phyloP scores from a whole-genome alignment of 2,113 vertebrate species.

The Enhydra lutris region DNA sequence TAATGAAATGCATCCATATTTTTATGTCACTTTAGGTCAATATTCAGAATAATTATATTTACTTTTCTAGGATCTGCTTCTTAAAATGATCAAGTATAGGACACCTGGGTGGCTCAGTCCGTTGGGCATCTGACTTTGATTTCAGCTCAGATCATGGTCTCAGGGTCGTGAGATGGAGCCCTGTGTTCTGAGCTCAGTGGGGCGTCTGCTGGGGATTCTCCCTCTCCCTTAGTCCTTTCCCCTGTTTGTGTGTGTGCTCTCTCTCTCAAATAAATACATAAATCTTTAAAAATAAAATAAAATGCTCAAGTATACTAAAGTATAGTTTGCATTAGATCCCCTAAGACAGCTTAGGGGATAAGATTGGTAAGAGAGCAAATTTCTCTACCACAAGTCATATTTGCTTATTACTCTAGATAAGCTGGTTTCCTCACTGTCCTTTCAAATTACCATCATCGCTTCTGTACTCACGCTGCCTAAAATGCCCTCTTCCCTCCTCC shows the following conservation, averaged over 20 bases:
- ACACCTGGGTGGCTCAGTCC: neutral
- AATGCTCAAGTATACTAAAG: neutral
- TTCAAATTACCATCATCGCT: neutral
- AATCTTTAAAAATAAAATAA: neutral
- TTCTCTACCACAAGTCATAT: conserved; percentile 20
- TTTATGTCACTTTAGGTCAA: neutral
- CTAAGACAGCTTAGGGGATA: neutral
- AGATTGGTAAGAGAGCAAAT: neutral
- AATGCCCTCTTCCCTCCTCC: neutral
- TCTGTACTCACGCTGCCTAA: neutral
- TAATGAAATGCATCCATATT: neutral
- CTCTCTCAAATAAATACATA: neutral
- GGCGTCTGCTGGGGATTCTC: neutral
- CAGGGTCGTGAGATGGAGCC: neutral
- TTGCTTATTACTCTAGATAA: neutral
- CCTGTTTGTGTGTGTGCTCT: neutral
- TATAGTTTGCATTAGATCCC: neutral
- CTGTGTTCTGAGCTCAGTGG: neutral
- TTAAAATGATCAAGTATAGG: neutral
- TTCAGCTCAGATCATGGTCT: neutral
- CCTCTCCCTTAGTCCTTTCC: neutral
- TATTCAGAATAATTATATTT: neutral
- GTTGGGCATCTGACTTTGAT: neutral
- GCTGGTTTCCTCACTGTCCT: neutral
- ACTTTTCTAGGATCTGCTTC: neutral